Base-by-base conservation (phyloP, 2,888 invertebrate genomes). In the Nemotelus nigrinus region DNA sequence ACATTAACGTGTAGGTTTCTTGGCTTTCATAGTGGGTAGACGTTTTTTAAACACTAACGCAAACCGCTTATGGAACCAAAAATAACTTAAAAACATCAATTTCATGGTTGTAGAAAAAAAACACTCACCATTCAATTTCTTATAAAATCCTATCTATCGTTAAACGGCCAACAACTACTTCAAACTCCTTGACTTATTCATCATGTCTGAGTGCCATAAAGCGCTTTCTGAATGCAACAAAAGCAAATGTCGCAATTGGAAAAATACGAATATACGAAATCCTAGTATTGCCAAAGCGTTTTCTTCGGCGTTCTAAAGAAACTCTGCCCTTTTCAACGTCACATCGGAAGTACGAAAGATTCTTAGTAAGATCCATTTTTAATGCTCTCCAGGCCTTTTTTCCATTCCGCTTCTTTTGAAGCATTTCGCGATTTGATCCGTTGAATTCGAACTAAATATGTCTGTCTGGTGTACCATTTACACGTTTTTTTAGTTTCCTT, bases 181-280 rank as follows among this genome's bases (percentile, higher is more conserved):
- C 41, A 63, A 60, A 50, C 60, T n/a, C 63, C 60, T 55, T 74
- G 47, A 63, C 48, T 74, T 60, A 60, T 74, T 74, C 50, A 60
- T 60, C 50, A 74, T 60, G 74, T 74, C 68, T 68, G 75, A 60
- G 78, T 53, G 53, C 63, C 55, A 63, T 77, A 68, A 77, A 68
- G 48, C 41, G 48, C 74, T 48, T 60, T 67, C 63, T 25, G 25
- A 58, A 58, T 68, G 74, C 64, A 77, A 68, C 25, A 57, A 72
- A 77, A 77, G 79, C 79, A 79, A 79, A 79, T 79, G 79, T 79
- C 77, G 77, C 77, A 79, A 79, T 79, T 74, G 67, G 77, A 74
- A 55, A 67, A 70, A 50, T 71, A 57, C 53, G 50, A 68, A 44
- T 68, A 3, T 6, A 50, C 68, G 68, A 68, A 50, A 50, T 68